Evolutionary conservation across 2,113 vertebrate species (phyloP), one percentile per base, ranked within the genome.

Genomic region (Arenaria interpres): DNA sequence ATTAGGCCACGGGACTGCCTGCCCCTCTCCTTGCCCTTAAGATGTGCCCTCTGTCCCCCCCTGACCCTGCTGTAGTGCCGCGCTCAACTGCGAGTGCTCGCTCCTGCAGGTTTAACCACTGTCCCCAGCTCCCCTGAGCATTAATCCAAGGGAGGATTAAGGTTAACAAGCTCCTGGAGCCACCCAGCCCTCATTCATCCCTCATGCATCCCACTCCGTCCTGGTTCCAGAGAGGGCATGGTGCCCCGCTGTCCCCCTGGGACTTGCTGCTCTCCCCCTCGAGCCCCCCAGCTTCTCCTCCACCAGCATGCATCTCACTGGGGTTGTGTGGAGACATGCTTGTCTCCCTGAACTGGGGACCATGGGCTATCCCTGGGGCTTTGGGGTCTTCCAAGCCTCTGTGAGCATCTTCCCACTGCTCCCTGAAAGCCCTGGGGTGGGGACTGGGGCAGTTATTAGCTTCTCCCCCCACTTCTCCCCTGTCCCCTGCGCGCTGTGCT

Each of bases 71-170:
- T 80, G 28, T 63, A 57, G 73, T 23, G 84, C 89, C 41, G 5
- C 0, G 0, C 77, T 94, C 60, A 59, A 50, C 0, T 48, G 1
- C 1, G 0, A 91, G 74, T 71, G 56, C 95, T 94, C 77, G 2
- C 77, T 89, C 73, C 14, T 85, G 69, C 41, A 53, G 94, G 80
- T 96, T 96, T 95, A 96, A 87, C 91, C 53, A 46, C 62, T 93
- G 94, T 96, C 96, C 96, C 94, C 93, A 95, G 87, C 57, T 96
- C 87, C 93, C 89, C 96, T 93, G 76, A 64, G 94, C 81, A 85
- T 72, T 96, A 97, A 96, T 96, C 96, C 93, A 57, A 54, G 69
- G 66, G 48, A 95, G 89, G 96, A 97, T 97, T 97, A 97, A 96
- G 94, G 94, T 97, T 97, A 95, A 93, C 93, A 82, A 94, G 91